Evolutionary conservation across 1,140 invertebrate genomes (phyloP), one percentile per base, ranked within the genome.

Genomic region (Drosophila arizonae): DNA sequence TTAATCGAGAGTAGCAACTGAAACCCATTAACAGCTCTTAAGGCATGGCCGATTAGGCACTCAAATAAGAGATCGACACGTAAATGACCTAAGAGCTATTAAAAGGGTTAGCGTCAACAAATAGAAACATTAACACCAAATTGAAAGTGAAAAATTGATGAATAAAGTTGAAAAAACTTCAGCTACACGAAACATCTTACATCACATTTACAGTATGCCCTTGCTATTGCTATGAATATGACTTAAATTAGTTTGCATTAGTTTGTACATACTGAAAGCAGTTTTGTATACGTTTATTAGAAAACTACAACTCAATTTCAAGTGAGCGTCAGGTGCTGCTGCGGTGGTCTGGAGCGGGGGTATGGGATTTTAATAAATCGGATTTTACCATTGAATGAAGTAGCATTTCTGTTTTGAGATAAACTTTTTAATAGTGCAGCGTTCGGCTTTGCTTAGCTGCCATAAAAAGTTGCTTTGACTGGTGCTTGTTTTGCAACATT

Each of bases 361-460:
- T 17, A 28, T 30, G 43, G 46, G 24, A 62, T 73, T 46, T 74
- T 62, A 50, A 76, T 79, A 87, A 87, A 88, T 88, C 84, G 76
- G 72, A 87, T 77, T 79, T 80, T 57, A 55, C 65, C 81, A 87
- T 86, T 67, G 75, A 87, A 79, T 72, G 57, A 74, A 72, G 71
- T 58, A 54, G 15, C 51, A 63, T 48, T 55, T 57, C 6, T 48
- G 57, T 48, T 48, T 21, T 48, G 36, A 24, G 52, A 51, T 2
- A 70, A 87, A 87, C 69, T 87, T 87, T 87, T 88, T 87, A 87
- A 88, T 87, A 88, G 84, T 87, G 76, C 73, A 79, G 79, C 76
- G 74, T 75, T 86, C 66, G 68, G 76, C 63, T 87, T 79, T 87
- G 76, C 82, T 82, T 76, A 68, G 72, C 63, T 72, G 75, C 72